These are phyloP conservation scores for Gadus chalcogrammus DNA, from an alignment of 2,113 vertebrate species.

Conservation along the genomic window DNA sequence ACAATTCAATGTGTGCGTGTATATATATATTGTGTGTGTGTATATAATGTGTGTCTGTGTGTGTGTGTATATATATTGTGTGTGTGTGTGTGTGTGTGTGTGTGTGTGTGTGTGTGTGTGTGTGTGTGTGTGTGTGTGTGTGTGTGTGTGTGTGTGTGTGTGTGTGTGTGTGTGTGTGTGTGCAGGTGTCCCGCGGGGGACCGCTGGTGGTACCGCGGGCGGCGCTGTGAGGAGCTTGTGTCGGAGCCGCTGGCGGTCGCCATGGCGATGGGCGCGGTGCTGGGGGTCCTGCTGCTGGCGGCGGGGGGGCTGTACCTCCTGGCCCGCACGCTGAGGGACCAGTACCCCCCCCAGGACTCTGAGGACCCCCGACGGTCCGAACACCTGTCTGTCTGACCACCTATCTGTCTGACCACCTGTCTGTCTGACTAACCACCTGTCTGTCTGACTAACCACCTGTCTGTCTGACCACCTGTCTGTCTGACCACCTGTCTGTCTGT, in stretches of 20 bases:
- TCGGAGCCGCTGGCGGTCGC: conserved; percentile 88
- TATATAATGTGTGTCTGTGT: background rate
- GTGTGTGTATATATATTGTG: background rate
- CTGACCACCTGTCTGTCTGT: no score
- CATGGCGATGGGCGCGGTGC: conserved; percentile 81
- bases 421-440: no score
- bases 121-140: no score
- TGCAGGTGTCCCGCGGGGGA: conserved; percentile 89
- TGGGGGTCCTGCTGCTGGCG: conserved; percentile 81
- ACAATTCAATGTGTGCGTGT: no score
- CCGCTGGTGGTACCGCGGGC: conserved; percentile 95
- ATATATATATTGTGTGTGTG: background rate
- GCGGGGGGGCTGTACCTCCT: conserved; percentile 83
- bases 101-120: background rate
- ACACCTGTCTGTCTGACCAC: background rate
- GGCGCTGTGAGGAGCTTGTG: conserved; percentile 89
- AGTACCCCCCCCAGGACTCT: conserved; percentile 75
- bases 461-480: no score
- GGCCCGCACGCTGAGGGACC: conserved; percentile 76
- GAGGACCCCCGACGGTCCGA: conserved; percentile 77
- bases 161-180: conserved; percentile 1
- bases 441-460: no score
- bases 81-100: conserved; percentile 6
- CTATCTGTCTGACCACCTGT: background rate
- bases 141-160: no score